These are phyloP conservation scores for Cacoxenus indagator DNA, from an alignment of 2,888 invertebrate species.

Conservation along the genomic window DNA sequence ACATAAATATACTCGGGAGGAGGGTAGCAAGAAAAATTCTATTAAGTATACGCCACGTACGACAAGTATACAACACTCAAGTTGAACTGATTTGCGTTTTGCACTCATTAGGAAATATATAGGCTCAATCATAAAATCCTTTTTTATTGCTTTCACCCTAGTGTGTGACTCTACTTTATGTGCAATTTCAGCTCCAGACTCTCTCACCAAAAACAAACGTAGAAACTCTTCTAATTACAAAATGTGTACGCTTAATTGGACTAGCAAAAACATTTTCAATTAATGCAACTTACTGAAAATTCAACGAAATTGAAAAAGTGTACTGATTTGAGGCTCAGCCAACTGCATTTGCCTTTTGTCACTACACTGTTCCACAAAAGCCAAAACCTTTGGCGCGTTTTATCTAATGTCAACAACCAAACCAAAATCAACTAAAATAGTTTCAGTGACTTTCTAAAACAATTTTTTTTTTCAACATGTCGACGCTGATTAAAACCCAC, in stretches of 20 bases:
- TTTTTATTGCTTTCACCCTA: background rate
- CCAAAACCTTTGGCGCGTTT: background rate
- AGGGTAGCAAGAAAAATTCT: background rate
- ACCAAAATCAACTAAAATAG: constrained; percentile 2
- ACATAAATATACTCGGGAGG: background rate
- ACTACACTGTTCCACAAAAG: background rate
- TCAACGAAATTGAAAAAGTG: constrained; percentile 4
- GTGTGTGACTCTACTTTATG: too few relatives aligned
- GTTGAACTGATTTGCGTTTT: background rate
- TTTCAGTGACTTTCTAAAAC: background rate
- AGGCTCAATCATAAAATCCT: background rate
- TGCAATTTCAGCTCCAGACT: too few relatives aligned
- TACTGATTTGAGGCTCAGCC: background rate
- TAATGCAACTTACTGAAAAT: constrained; percentile 14
- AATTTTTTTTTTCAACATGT: background rate
- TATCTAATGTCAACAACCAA: background rate
- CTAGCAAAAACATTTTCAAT: constrained; percentile 11
- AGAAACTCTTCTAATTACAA: background rate
- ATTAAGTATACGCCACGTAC: background rate
- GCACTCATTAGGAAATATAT: background rate
- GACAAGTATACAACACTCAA: background rate
- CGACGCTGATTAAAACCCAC: background rate
- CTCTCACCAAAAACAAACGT: too few relatives aligned
- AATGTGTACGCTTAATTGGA: background rate
- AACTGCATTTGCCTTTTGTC: constrained; percentile 5